Conservation (phyloP, 2,113 vertebrate species). For the Trichechus manatus region DNA sequence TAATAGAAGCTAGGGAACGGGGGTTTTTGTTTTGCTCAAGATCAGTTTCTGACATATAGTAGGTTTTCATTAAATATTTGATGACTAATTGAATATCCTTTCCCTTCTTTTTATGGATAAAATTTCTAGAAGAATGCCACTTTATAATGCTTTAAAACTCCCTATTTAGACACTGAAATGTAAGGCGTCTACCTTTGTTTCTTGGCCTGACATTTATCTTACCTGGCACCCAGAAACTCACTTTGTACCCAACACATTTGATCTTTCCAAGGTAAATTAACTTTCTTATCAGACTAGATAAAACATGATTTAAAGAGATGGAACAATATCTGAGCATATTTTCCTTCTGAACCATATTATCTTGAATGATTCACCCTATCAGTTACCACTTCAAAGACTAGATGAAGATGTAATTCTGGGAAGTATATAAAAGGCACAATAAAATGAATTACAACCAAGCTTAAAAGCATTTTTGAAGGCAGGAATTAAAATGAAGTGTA, state of each 20-base stretch:
- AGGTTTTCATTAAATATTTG: background rate
- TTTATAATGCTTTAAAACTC: background rate
- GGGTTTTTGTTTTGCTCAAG: background rate
- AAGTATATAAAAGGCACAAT: background rate
- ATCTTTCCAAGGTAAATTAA: background rate
- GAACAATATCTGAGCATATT: background rate
- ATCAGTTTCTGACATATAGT: background rate
- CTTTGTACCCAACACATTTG: background rate
- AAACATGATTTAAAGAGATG: background rate
- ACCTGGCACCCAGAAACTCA: background rate
- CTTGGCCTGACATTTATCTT: background rate
- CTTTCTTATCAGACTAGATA: background rate
- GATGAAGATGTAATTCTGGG: slow-evolving; percentile 11
- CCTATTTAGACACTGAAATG: background rate
- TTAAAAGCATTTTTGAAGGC: slow-evolving; percentile 49
- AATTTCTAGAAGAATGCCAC: background rate
- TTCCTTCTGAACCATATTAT: background rate
- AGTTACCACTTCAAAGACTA: slow-evolving; percentile 13
- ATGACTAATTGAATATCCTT: background rate
- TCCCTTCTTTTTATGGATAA: background rate
- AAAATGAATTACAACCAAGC: background rate
- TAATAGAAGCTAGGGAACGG: rapidly evolving
- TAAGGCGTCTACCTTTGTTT: background rate
- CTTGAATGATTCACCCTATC: background rate
- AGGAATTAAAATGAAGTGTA: slow-evolving; percentile 41